Evolutionary conservation across 2,888 invertebrate species (phyloP).

Genomic region (Volucella zonaria): DNA sequence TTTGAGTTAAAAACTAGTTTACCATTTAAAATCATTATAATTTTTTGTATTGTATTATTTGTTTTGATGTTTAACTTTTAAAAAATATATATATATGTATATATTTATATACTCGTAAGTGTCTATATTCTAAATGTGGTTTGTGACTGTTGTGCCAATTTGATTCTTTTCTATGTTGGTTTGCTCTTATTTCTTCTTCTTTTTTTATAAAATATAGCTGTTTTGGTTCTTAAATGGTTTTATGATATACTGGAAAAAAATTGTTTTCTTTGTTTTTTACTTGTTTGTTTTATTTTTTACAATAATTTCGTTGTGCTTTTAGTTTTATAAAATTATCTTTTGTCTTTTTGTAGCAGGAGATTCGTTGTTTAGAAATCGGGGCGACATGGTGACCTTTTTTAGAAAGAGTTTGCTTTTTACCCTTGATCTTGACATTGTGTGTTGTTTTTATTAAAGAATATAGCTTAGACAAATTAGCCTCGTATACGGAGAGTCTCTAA

Average conservation of each 20-base stretch:
- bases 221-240: slow-evolving; percentile 5
- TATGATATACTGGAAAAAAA: slow-evolving; percentile 35
- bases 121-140: slow-evolving; percentile 38
- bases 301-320: slow-evolving; percentile 23
- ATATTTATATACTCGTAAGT: not conserved
- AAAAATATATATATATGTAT: slow-evolving; percentile 47
- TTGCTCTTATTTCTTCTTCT: slow-evolving; percentile 13
- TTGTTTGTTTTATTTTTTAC: slow-evolving; percentile 1
- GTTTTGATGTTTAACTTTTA: slow-evolving; percentile 30
- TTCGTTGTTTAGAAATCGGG: slow-evolving; percentile 2
- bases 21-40: slow-evolving; percentile 67
- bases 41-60: slow-evolving; percentile 48
- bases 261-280: slow-evolving; percentile 6
- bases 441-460: too few species aligned
- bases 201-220: slow-evolving; percentile 43
- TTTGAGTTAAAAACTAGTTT: slow-evolving; percentile 66
- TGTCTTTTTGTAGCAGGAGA: slow-evolving; percentile 34
- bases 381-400: not conserved
- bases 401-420: too few species aligned
- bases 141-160: slow-evolving; percentile 68
- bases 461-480: too few species aligned
- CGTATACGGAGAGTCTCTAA: too few species aligned
- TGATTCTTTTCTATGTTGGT: slow-evolving; percentile 6
- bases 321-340: not conserved
- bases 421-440: too few species aligned